Percentiles rank a stretch among this genome's conserved stretches.
phyloP scores from a whole-genome alignment of 2,797 vertebrate species.

The Scolopax rusticola region DNA sequence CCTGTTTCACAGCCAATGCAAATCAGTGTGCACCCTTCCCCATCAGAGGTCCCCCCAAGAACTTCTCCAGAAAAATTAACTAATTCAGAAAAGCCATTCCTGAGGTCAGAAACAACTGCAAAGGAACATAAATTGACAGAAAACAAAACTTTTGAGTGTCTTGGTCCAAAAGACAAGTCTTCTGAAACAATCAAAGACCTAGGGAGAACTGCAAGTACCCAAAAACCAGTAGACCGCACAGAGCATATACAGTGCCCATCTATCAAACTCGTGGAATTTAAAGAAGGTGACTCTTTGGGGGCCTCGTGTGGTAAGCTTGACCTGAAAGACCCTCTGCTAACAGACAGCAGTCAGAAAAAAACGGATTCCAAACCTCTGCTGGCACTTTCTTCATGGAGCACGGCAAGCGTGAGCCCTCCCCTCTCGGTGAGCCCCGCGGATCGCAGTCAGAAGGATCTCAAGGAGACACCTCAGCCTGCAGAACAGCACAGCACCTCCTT shows the following conservation, averaged over 20 bases:
- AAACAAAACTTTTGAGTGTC: conserved; percentile 30
- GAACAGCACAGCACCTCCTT: conserved; percentile 30
- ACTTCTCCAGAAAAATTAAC: conserved; percentile 33
- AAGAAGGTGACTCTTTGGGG: conserved; percentile 13
- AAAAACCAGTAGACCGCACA: background rate
- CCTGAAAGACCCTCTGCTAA: conserved; percentile 28
- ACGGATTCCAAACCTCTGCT: conserved; percentile 42
- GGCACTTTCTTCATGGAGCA: conserved; percentile 45
- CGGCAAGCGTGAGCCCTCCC: background rate
- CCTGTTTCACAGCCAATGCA: background rate
- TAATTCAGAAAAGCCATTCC: conserved; percentile 36
- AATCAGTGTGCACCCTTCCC: background rate
- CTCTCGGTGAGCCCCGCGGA: background rate
- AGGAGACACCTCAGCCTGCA: background rate
- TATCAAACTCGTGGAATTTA: conserved; percentile 44
- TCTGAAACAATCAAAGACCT: conserved; percentile 53
- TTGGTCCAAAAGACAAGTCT: conserved; percentile 44
- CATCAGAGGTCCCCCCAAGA: background rate
- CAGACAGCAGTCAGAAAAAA: conserved; percentile 40
- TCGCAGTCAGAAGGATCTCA: background rate
- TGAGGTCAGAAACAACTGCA: conserved; percentile 19
- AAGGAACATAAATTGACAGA: conserved; percentile 34
- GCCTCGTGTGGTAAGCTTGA: conserved; percentile 3
- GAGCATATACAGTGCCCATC: background rate
- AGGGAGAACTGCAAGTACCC: conserved; percentile 28